Base-by-base conservation (phyloP, 2,888 invertebrate genomes). In the Itoplectis maculator region DNA sequence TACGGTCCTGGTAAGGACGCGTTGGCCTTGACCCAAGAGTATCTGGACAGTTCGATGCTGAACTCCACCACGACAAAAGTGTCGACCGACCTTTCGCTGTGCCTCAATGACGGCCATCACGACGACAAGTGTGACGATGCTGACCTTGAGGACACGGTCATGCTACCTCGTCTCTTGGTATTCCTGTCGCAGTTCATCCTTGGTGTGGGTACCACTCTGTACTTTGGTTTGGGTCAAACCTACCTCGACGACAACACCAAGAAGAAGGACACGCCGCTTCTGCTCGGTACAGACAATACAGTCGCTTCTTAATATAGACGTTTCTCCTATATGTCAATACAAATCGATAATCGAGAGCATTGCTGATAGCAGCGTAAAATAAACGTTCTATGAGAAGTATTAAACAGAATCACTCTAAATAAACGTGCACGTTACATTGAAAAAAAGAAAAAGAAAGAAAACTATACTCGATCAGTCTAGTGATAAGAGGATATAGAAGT, bases 181-280 rank as follows among this genome's bases (percentile, higher is more conserved):
- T 95, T 96, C 87, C 87, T 95, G 54, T 96, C 96, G 0, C 95
- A 96, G 90, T 95, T 96, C 88, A 94, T 96, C 59, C 94, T 95
- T 63, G 96, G 96, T 13, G 94, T 96, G 77, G 96, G 96, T 13
- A 95, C 95, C 81, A 95, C 95, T 0, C 90, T 96, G 40, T 95
- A 95, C 90, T 95, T 94, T 89, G 94, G 95, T 0, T 91, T 96
- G 54, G 96, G 96, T 0, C 95, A 95, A 88, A 95, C 96, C 0
- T 96, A 96, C 89, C 90, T 96, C 86, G 96, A 96, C 89, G 96
- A 96, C 87, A 96, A 95, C 86, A 94, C 95, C 0, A 94, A 95
- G 88, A 95, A 95, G 88, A 94, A 94, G 15, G 95, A 95, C 85
- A 95, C 95, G 0, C 95, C 96, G 0, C 91, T 95, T 86, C 93